Percentiles rank a stretch among this genome's conserved stretches.
Evolutionary conservation across 2,113 vertebrate genomes (phyloP).

Genomic region (Elaphurus davidianus): DNA sequence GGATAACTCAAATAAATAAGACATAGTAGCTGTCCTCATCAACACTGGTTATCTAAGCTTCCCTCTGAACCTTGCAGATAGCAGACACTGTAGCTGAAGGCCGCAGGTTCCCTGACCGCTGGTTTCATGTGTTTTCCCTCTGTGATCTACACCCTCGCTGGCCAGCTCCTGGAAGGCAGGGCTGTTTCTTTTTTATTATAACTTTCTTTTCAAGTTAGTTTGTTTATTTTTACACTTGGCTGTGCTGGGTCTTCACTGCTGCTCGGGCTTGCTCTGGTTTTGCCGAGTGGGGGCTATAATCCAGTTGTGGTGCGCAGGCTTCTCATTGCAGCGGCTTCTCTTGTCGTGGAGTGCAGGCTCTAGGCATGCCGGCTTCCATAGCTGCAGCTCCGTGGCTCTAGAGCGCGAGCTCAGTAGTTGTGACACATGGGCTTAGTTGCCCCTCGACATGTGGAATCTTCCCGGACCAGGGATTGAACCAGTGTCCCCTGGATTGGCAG

Average conservation of each 20-base stretch:
- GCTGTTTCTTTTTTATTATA: neutral
- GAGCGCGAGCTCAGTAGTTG: neutral
- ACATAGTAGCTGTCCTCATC: neutral
- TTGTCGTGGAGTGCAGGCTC: neutral
- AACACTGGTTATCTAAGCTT: neutral
- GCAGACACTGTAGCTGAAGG: neutral
- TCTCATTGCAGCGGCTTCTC: neutral
- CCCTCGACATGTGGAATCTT: neutral
- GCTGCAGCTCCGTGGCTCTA: neutral
- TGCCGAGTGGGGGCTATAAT: neutral
- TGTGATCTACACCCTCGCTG: accelerated
- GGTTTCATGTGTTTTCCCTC: neutral
- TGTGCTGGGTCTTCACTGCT: neutral
- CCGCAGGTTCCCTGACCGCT: neutral
- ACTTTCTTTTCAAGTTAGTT: neutral
- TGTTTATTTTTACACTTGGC: neutral
- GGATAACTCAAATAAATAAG: neutral
- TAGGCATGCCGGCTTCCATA: neutral
- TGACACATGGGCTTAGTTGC: neutral
- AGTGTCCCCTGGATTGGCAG: neutral
- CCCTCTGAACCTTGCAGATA: neutral
- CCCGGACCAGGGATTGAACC: neutral
- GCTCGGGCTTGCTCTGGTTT: neutral
- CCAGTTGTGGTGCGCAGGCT: neutral
- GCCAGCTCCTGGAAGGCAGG: neutral